Evolutionary conservation across 23 tunicate genomes (phyloP).

Genomic region (Corella eumyota): DNA sequence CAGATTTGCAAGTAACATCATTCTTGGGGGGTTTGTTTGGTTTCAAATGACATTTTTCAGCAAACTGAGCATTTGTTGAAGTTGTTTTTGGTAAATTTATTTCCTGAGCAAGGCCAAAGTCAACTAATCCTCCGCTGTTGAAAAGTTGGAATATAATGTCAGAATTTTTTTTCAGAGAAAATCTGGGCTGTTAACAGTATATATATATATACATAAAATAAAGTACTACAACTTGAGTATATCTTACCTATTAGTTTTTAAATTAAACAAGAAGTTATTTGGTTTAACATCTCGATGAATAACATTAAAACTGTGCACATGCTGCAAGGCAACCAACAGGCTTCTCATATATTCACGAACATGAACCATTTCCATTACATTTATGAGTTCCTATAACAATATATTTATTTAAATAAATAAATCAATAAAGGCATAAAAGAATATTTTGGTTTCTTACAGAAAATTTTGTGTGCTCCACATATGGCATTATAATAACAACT

Average conservation of each 20-base stretch:
- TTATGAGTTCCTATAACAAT: constrained; percentile 33
- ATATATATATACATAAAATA: neutral
- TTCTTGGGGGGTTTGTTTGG: neutral
- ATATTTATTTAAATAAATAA: no score
- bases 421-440: no score
- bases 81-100: no score
- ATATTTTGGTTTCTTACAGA: no score
- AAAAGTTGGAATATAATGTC: neutral
- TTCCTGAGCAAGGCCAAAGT: constrained; percentile 77
- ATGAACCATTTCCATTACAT: constrained; percentile 39
- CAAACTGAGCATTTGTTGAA: no score
- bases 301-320: constrained; percentile 46
- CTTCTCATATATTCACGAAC: constrained; percentile 60
- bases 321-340: constrained; percentile 31
- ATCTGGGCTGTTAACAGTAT: neutral
- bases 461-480: constrained; percentile 43
- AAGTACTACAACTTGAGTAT: no score
- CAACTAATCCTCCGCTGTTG: constrained; percentile 63
- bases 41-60: neutral
- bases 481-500: constrained; percentile 70
- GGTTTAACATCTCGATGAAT: constrained; percentile 94
- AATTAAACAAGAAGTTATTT: constrained; percentile 67
- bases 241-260: constrained; percentile 50
- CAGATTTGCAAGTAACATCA: neutral
- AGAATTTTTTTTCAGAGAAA: no score